Base-by-base conservation (phyloP, 2,797 vertebrate species). In the Zalophus californianus region DNA sequence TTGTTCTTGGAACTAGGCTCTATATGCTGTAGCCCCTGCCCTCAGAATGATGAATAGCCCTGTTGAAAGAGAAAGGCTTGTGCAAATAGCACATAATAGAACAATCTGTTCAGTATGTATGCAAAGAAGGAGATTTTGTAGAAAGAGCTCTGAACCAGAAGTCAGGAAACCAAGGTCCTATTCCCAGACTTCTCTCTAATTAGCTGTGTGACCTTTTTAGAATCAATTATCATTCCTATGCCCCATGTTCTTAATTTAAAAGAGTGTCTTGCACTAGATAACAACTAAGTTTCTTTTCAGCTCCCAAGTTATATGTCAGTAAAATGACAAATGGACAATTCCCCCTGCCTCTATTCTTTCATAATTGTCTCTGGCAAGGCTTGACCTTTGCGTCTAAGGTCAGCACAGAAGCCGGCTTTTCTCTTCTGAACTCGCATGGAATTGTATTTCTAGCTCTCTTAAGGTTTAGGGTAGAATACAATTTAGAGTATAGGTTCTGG, bases 221-320 rank as follows among this genome's bases (percentile, higher is more conserved):
- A 95, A 78, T 86, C 88, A 94, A 79, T 93, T 77, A 82, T 87
- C 73, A 79, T 96, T 96, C 75, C 21, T 86, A 6, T 84, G 20
- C 64, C 29, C 54, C 18, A 87, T 83, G 38, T 94, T 96, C 82
- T 94, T 89, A 92, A 90, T 94, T 89, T 94, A 75, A 93, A 92
- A 90, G 21, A 95, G 14, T 75, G 64, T 89, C 56, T 91, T 94
- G 15, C 0, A 75, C 27, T 84, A 91, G n/a, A 54, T 89, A 97
- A 95, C 21, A 2, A 88, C 60, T 86, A 66, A 6, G 0, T 85
- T 95, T 84, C 44, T 96, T 83, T 86, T 85, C 44, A 72, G 41
- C 21, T 91, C 20, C 78, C 94, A 91, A 96, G 50, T 88, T 90
- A 87, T 77, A 48, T 85, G 52, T 68, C 80, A 87, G 3, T 84